Evolutionary conservation across 30 jellyfish, hydroid and myxozoan genomes (phyloP).

Genomic region (Turritopsis rubra): DNA sequence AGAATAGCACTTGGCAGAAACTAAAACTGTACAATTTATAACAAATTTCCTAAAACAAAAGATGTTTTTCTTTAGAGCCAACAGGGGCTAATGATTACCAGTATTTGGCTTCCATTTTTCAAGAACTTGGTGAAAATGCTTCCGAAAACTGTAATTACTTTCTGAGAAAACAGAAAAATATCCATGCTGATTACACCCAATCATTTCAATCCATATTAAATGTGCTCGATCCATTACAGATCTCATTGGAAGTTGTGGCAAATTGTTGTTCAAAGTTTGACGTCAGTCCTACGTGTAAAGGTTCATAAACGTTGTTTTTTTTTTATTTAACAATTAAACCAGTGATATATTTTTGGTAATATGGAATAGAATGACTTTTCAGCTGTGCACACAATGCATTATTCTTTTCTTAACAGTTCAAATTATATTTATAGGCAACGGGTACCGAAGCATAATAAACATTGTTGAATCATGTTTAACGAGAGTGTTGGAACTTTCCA

Average conservation of each 20-base stretch:
- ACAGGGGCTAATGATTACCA: slow-evolving; percentile 33
- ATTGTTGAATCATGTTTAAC: slow-evolving; percentile 55
- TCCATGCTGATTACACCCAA: slow-evolving; percentile 36
- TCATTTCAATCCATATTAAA: slow-evolving; percentile 57
- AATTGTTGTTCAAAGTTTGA: slow-evolving; percentile 48
- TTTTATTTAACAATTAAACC: background rate
- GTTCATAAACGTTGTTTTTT: slow-evolving; percentile 15
- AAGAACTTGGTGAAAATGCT: slow-evolving; percentile 36
- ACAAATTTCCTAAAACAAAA: background rate
- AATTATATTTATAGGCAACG: slow-evolving; percentile 70
- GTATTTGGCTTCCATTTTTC: slow-evolving; percentile 32
- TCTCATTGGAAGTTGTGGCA: slow-evolving; percentile 54
- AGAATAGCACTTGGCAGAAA: background rate
- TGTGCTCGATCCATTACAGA: slow-evolving; percentile 69
- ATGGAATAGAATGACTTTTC: no score
- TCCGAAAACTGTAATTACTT: slow-evolving; percentile 41
- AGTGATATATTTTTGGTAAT: no score
- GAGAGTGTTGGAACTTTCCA: slow-evolving; percentile 48
- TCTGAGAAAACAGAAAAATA: slow-evolving; percentile 38
- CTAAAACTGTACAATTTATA: no score
- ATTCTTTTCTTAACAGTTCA: no score
- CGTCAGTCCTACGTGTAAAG: slow-evolving; percentile 33
- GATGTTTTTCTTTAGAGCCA: background rate
- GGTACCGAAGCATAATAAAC: slow-evolving; percentile 75
- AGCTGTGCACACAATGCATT: no score